Evolutionary conservation across 2,113 vertebrate species (phyloP).

Genomic region (Dolichallabes microphthalmus): DNA sequence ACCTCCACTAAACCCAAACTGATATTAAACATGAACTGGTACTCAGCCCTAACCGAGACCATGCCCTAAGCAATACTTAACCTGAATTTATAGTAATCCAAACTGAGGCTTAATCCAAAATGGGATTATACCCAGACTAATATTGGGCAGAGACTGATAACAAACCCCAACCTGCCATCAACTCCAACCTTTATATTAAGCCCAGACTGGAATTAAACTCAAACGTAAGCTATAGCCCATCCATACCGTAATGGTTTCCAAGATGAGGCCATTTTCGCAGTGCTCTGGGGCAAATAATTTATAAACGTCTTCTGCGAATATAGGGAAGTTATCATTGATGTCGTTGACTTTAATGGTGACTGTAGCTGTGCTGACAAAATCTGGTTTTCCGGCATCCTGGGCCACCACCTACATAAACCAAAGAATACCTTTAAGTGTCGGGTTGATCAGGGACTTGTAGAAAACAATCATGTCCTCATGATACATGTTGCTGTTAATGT

Average conservation of each 20-base stretch:
- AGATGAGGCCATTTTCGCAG: constrained; percentile 61
- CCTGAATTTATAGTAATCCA: not conserved
- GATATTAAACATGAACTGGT: not conserved
- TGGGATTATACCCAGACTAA: not conserved
- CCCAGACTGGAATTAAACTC: not conserved
- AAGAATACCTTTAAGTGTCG: not conserved
- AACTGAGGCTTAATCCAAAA: not conserved
- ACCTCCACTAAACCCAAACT: not conserved
- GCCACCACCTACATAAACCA: constrained; percentile 78
- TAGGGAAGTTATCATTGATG: constrained; percentile 83
- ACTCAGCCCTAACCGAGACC: not conserved
- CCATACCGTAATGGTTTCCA: constrained; percentile 75
- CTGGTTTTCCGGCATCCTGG: constrained; percentile 57
- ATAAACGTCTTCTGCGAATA: constrained; percentile 73
- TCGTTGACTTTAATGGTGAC: constrained; percentile 83
- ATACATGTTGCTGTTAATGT: not conserved
- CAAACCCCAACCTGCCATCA: not conserved
- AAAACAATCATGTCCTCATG: not conserved
- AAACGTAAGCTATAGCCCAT: not conserved
- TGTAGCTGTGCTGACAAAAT: constrained; percentile 63
- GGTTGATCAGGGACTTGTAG: not conserved
- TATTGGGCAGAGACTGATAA: not conserved
- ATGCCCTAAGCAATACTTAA: no score
- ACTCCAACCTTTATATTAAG: not conserved
- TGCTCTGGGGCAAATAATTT: constrained; percentile 71